Base-by-base conservation (phyloP, 2,888 invertebrate genomes). In the Protonemura montana region DNA sequence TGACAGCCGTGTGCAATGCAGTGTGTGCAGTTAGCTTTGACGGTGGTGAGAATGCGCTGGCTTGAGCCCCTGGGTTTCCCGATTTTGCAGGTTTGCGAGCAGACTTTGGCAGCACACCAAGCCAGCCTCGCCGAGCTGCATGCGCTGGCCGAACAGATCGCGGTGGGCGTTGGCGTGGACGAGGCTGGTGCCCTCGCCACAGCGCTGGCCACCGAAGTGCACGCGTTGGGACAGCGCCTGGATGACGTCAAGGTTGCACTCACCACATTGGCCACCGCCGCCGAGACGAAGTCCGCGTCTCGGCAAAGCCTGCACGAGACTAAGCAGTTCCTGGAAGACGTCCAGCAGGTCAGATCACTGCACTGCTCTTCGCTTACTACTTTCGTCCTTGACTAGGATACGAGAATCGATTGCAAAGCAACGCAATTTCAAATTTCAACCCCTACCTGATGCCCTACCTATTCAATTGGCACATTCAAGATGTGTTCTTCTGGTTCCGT, bases 331-430 rank as follows among this genome's bases (percentile, higher is more conserved):
- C 93, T 97, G 89, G 94, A 94, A 89, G 94, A 95, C 89, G 95
- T 96, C 90, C 95, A 95, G 93, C 95, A 96, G 94, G 96, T 96
- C 90, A 91, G 92, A n/a, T n/a, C n/a, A n/a, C n/a, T n/a, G n/a
- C n/a, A n/a, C n/a, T n/a, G n/a, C n/a, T n/a, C n/a, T n/a, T n/a
- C n/a, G n/a, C n/a, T n/a, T n/a, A n/a, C n/a, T n/a, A n/a, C n/a
- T n/a, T n/a, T n/a, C n/a, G n/a, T n/a, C n/a, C n/a, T n/a, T n/a
- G n/a, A n/a, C n/a, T n/a, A n/a, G n/a, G n/a, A n/a, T n/a, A n/a
- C n/a, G n/a, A n/a, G 29, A 35, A 35, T 35, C 10, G 35, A 35
- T 35, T 35, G 35, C 35, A 10, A 35, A 10, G 3, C n/a, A 81
- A 81, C 25, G 81, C 29, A 25, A 78, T 80, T 80, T 30, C 10